Conservation (phyloP, 92 coral and sea anemone species). For the Isaurus tuberculatus region DNA sequence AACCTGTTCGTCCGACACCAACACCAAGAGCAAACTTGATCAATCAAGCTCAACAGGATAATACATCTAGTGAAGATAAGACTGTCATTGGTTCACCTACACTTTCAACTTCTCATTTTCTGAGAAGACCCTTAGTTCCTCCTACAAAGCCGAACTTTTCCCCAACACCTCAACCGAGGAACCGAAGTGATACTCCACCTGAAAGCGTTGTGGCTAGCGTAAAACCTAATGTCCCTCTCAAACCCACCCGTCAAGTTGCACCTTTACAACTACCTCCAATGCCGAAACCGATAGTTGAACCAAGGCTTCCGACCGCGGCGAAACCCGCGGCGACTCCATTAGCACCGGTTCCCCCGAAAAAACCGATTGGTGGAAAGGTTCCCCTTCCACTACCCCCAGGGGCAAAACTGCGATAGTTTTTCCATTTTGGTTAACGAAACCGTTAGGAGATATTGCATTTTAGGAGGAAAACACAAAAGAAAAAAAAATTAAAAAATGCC, state of each 20-base stretch:
- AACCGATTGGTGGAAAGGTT: constrained; percentile 21
- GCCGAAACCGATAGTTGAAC: constrained; percentile 5
- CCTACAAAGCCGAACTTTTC: constrained; percentile 25
- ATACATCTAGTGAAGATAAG: not conserved
- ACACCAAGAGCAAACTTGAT: not conserved
- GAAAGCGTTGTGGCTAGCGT: not conserved
- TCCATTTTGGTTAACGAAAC: not conserved
- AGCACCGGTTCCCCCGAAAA: not conserved
- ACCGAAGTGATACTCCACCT: constrained; percentile 1
- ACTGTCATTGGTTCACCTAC: not conserved
- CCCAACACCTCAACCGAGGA: constrained; percentile 25
- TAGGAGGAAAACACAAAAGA: too few species aligned
- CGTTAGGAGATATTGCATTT: not conserved
- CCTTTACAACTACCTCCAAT: constrained; percentile 5
- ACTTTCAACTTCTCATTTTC: not conserved
- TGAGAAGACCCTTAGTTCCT: constrained; percentile 5
- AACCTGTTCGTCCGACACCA: constrained; percentile 21
- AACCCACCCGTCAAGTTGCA: not conserved
- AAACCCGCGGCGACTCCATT: constrained; percentile 4
- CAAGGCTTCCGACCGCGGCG: constrained; percentile 2
- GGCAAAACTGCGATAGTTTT: constrained; percentile 5
- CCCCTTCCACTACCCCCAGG: constrained; percentile 45
- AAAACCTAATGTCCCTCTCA: not conserved
- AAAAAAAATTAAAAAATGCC: too few species aligned
- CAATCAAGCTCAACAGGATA: constrained; percentile 1